Base-by-base conservation (phyloP, 2,113 vertebrate genomes). In the Benthochromis sp. region DNA sequence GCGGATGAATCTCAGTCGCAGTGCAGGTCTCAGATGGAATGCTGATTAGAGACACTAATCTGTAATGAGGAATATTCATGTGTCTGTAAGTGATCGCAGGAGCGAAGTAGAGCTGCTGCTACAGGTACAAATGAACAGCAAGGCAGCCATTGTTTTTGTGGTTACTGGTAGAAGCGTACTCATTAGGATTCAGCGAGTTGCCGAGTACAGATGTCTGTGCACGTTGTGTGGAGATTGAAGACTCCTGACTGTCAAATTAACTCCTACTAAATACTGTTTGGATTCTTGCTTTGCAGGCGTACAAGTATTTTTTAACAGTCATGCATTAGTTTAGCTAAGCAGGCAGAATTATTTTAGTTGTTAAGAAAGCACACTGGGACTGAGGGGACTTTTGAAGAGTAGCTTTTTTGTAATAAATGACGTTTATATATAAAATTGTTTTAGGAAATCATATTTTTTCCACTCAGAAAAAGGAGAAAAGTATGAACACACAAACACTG, bases 221-320 rank as follows among this genome's bases (percentile, higher is more conserved):
- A 85, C 36, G 38, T 84, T 61, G 83, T 36, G 89, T 83, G 45
- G 89, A 92, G 91, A 92, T 40, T 82, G 85, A 94, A 86, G 85
- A 84, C 92, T 93, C 90, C 79, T 88, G 86, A 90, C 87, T 92
- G 90, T 94, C 93, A 86, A 94, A 94, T 95, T 92, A 94, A 91
- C 90, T 92, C 83, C 80, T 83, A 87, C 92, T 88, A 93, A 95
- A 93, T 92, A 93, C 81, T 81, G 81, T 88, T 91, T 87, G 86
- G 89, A 61, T 86, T 92, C 82, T 90, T 91, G 85, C 89, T 86
- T 88, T 85, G 71, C 86, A 86, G 83, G 29, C 24, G 2, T 66
- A 87, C 50, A 3, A 78, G 84, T 66, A 38, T 79, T 82, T 63
- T 80, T 71, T 80, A 88, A 86, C 36, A 87, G 16, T 53, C 27